These are phyloP conservation scores for Rhynchopsitta pachyrhyncha DNA, from an alignment of 2,113 vertebrate genomes.

Conservation along the genomic window DNA sequence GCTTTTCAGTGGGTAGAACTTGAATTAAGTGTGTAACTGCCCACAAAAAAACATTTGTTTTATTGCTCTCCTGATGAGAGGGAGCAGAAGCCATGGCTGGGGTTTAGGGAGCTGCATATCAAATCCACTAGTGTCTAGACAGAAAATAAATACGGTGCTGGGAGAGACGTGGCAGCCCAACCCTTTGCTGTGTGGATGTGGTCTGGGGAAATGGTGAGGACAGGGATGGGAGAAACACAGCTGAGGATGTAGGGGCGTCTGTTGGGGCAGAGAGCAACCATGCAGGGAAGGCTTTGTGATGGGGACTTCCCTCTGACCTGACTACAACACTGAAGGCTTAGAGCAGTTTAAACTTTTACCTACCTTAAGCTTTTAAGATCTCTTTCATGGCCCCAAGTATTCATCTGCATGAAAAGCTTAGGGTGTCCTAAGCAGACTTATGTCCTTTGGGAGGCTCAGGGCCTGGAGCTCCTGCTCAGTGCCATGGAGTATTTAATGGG, in stretches of 20 bases:
- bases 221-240: neutral
- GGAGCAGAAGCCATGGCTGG: neutral
- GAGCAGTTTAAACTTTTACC: conserved; percentile 42
- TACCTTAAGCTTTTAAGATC: conserved; percentile 46
- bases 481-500: neutral
- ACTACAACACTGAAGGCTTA: neutral
- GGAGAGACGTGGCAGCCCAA: neutral
- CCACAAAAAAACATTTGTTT: neutral
- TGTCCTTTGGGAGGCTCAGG: neutral
- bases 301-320: neutral
- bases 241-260: neutral
- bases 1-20: conserved; percentile 17
- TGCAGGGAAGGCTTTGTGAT: neutral
- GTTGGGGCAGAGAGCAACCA: neutral
- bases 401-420: conserved; percentile 49
- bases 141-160: neutral
- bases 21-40: conserved; percentile 16
- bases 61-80: conserved; percentile 5
- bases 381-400: conserved; percentile 27
- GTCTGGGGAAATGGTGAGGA: neutral
- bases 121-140: conserved; percentile 24
- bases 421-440: conserved; percentile 32
- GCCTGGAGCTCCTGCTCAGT: neutral
- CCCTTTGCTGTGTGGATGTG: neutral
- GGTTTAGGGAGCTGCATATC: conserved; percentile 5